phyloP scores from a whole-genome alignment of 2,113 vertebrate genomes.

The Tetrao urogallus region DNA sequence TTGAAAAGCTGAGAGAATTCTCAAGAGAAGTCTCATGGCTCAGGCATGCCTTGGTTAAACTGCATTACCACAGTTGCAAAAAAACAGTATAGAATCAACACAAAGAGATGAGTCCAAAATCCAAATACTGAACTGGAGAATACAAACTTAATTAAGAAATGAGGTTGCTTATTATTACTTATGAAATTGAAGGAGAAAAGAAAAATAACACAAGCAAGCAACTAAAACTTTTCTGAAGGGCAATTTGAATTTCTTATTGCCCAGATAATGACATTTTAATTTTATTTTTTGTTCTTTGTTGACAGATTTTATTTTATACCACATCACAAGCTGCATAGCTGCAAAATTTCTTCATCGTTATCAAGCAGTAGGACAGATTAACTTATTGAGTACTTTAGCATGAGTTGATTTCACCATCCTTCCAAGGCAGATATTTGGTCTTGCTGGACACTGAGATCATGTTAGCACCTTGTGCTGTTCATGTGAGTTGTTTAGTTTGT shows the following conservation, averaged over 20 bases:
- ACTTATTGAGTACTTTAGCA: neutral
- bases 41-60: neutral
- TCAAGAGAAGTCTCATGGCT: neutral
- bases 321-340: neutral
- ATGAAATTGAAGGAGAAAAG: neutral
- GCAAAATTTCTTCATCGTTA: neutral
- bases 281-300: neutral
- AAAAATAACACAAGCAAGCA: neutral
- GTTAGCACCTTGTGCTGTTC: neutral
- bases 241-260: neutral
- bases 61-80: neutral
- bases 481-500: neutral
- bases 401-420: neutral
- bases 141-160: neutral
- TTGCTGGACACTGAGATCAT: accelerated
- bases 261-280: neutral
- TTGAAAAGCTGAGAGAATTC: constrained; percentile 1
- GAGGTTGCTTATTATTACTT: neutral
- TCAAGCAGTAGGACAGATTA: neutral
- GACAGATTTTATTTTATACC: neutral
- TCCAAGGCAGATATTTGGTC: neutral
- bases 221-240: neutral
- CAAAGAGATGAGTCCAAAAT: neutral
- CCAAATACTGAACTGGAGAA: neutral
- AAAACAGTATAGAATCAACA: neutral